Base-by-base conservation (phyloP, 2,113 vertebrate genomes). In the Octodon degus region DNA sequence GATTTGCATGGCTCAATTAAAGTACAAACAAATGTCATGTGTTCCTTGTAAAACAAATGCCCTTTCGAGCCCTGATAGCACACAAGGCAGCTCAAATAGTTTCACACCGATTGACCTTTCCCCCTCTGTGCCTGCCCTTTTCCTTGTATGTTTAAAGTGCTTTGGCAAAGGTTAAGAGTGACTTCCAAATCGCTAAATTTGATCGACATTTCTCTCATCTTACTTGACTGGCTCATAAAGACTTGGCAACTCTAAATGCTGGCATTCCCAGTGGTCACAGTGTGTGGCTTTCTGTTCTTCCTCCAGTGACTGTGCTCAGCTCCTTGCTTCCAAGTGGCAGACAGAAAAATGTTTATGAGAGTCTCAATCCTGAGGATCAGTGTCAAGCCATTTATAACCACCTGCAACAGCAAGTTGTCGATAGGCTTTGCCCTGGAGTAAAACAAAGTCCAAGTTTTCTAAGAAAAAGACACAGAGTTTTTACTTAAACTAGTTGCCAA, bases 151-250 rank as follows among this genome's bases (percentile, higher is more conserved):
- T 84, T 93, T 93, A 77, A 91, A 96, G 43, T 67, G 30, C 70
- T 92, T 84, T 86, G 16, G 90, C 88, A 96, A 97, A 97, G 81
- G 94, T 97, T 97, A 96, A 53, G 1, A 91, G 74, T 94, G 90
- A 93, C 37, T 92, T 88, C 60, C 86, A 96, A 90, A 93, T 24
- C 90, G 90, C 37, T 86, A 88, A 84, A 93, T 85, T 72, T 92
- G 90, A 96, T 88, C 65, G 90, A 86, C 88, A 79, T 24, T 92
- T 95, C 91, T 96, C 65, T 96, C 47, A 72, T 93, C 37, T 88
- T 47, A 55, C 72, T 92, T 95, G 43, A 86, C 55, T 77, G n/a
- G 27, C 86, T 72, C 86, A 6, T 67, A 86, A 96, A 68, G 84
- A 47, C 4, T 37, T 55, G 53, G 34, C 84, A 20, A 80, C 53